A percentile compares a stretch with the other conserved stretches of the same genome.
These are phyloP conservation scores for Melieria picta DNA, from an alignment of 2,888 invertebrate species.

Conservation along the genomic window DNA sequence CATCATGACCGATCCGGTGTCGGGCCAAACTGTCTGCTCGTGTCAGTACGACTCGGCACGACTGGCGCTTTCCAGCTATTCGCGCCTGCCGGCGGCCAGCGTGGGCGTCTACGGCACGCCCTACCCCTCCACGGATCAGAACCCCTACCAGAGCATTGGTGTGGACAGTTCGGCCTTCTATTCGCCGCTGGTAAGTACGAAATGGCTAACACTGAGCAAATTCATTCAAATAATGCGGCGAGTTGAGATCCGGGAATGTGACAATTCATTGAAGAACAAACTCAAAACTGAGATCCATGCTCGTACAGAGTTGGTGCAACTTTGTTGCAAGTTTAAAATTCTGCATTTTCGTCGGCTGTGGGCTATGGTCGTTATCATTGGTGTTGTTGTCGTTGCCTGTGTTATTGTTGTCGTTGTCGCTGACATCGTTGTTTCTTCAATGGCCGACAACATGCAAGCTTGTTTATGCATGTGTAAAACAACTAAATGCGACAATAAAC, in stretches of 20 bases:
- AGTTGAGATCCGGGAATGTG: no score
- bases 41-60: constrained; percentile 93
- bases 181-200: constrained; percentile 87
- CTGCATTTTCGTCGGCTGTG: neutral
- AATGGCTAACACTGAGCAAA: neutral
- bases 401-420: constrained; percentile 6
- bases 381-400: neutral
- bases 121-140: constrained; percentile 90
- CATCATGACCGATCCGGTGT: constrained; percentile 91
- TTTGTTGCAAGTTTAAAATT: neutral
- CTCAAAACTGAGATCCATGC: no score
- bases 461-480: constrained; percentile 46
- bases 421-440: constrained; percentile 17
- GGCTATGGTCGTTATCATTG: constrained; percentile 9
- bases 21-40: constrained; percentile 92
- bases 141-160: constrained; percentile 91
- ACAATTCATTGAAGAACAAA: no score
- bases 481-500: constrained; percentile 43
- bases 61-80: constrained; percentile 84
- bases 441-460: constrained; percentile 44
- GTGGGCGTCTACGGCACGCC: constrained; percentile 86
- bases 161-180: constrained; percentile 95
- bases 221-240: no score
- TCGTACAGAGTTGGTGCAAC: no score
- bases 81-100: constrained; percentile 80